Evolutionary conservation across 2,888 invertebrate genomes (phyloP).

Genomic region (Cataglyphis rosenhaueri): DNA sequence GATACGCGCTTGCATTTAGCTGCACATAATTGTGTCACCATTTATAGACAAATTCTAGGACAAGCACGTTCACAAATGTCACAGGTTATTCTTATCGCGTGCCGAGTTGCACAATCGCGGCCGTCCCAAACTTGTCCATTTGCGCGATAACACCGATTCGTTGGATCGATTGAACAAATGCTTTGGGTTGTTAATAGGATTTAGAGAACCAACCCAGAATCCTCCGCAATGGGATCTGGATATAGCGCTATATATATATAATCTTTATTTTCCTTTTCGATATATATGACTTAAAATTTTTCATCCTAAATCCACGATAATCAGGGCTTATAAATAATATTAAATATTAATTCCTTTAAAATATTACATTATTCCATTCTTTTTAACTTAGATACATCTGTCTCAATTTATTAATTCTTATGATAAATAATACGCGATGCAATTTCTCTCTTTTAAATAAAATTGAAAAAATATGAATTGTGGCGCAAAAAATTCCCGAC

Average conservation of each 20-base stretch:
- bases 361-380: not conserved
- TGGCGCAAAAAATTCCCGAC: not conserved
- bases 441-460: not conserved
- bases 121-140: constrained; percentile 9
- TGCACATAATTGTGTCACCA: constrained; percentile 8
- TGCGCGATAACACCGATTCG: constrained; percentile 9
- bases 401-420: not conserved
- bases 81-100: constrained; percentile 17
- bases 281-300: not conserved
- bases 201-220: constrained; percentile 5
- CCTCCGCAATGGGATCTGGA: not conserved
- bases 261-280: not conserved
- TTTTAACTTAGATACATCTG: not conserved
- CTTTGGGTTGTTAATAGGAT: constrained; percentile 14
- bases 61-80: constrained; percentile 30
- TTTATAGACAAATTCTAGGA: constrained; percentile 43
- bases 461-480: not conserved
- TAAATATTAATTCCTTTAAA: not conserved
- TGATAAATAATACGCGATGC: not conserved
- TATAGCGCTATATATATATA: not conserved
- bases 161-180: constrained; percentile 30
- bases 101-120: constrained; percentile 1
- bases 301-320: not conserved
- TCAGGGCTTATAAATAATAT: not conserved
- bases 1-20: constrained; percentile 1